Conservation (phyloP, 2,113 vertebrate genomes). For the Callorhinus ursinus region DNA sequence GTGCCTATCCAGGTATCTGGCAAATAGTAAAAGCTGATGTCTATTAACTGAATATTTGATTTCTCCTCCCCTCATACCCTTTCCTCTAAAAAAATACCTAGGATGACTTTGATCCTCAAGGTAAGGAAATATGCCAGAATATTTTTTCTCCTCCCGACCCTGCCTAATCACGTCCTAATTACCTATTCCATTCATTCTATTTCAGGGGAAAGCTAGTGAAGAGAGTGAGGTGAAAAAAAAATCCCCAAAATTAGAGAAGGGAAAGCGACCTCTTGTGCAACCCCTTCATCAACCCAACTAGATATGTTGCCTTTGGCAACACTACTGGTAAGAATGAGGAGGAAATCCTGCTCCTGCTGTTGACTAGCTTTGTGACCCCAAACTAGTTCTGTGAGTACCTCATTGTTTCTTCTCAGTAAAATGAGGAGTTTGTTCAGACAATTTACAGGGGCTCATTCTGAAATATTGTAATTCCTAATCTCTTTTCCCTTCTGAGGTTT, state of each 20-base stretch:
- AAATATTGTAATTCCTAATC: neutral
- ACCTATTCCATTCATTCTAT: neutral
- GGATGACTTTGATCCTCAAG: neutral
- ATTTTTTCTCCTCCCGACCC: neutral
- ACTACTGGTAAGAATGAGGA: neutral
- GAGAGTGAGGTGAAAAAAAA: neutral
- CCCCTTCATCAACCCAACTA: neutral
- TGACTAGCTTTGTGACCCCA: neutral
- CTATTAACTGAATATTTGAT: constrained; percentile 3
- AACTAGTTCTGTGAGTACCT: neutral
- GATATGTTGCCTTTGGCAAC: neutral
- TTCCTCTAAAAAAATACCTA: neutral
- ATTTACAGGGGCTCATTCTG: neutral
- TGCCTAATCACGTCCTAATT: neutral
- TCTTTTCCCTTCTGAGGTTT: neutral
- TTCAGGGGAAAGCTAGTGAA: neutral
- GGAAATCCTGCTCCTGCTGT: neutral
- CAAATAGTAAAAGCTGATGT: neutral
- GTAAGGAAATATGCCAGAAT: neutral
- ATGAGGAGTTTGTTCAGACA: neutral
- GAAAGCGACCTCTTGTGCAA: neutral
- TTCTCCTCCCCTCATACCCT: neutral
- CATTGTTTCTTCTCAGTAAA: neutral
- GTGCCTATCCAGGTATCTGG: neutral
- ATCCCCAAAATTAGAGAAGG: neutral